Evolutionary conservation across 2,888 invertebrate species (phyloP), one percentile per base, ranked within the genome.

Genomic region (Nemotelus pantherinus): DNA sequence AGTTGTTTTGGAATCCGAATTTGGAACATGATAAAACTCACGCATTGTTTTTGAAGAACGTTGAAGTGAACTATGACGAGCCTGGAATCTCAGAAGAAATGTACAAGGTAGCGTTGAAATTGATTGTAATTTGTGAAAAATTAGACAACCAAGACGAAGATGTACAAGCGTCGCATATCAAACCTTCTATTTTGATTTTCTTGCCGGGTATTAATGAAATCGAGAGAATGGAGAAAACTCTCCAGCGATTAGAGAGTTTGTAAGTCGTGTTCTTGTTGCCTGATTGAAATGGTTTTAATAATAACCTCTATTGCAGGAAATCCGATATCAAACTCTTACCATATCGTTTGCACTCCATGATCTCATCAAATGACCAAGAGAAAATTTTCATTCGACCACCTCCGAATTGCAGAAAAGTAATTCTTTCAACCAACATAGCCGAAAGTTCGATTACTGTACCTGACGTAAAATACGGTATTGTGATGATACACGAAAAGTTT

Each of bases 361-460:
- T 96, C 81, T 93, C 95, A 0, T 88, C 90, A 1, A 93, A 94
- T 60, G 94, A 95, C 82, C 96, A 96, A 82, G 88, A 88, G 68
- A 88, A 89, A 64, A 89, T 90, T 76, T 91, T 91, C 84, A 85
- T 81, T 9, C 80, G 82, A 2, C 83, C 85, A 4, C 84, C 84
- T 0, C 44, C 75, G 1, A 84, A 85, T 7, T 82, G 81, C 80
- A 90, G 97, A 79, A 96, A 98, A 86, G 90, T 97, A 68, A 96
- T 97, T 83, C 87, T 97, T 57, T 92, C 96, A 0, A 97, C 97
- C 5, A 97, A 97, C 86, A 95, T 97, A 81, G 96, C 96, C 0
- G 97, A 97, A 87, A 96, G 95, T 86, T 96, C 96, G 70, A 93
- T 97, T 81, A 97, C 97, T 0, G 95, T 97, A 5, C 92, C 95